Conservation (phyloP, 2,113 vertebrate species). For the Nothobranchius furzeri region DNA sequence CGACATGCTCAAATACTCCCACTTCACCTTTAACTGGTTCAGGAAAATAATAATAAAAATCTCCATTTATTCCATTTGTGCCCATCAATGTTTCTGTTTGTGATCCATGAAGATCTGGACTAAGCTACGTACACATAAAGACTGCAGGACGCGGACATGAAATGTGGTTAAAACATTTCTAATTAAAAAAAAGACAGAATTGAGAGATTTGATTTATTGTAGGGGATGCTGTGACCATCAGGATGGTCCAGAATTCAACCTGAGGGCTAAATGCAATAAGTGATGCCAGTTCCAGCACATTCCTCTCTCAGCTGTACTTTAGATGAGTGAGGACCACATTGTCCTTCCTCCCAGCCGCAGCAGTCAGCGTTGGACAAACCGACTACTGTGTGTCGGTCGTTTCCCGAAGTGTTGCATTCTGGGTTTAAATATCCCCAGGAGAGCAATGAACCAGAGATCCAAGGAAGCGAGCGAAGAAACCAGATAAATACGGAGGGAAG, state of each 20-base stretch:
- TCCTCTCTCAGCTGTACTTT: constrained; percentile 39
- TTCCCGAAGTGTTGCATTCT: constrained; percentile 22
- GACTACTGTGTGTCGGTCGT: constrained; percentile 11
- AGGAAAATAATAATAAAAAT: too few relatives aligned
- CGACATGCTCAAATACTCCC: too few relatives aligned
- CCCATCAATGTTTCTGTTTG: too few relatives aligned
- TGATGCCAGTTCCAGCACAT: neutral
- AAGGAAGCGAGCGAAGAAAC: neutral
- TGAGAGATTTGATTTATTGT: neutral
- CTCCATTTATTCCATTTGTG: too few relatives aligned
- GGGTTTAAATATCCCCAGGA: constrained; percentile 2
- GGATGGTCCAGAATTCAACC: neutral
- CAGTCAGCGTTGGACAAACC: constrained; percentile 2
- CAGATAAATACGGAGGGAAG: constrained; percentile 5
- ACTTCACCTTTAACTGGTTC: too few relatives aligned
- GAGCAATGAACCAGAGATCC: constrained; percentile 6
- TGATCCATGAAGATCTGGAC: too few relatives aligned
- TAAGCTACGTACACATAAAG: too few relatives aligned
- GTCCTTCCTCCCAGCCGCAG: constrained; percentile 8
- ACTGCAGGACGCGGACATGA: too few relatives aligned
- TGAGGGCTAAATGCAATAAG: neutral
- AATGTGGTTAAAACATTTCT: too few relatives aligned
- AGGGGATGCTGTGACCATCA: too few relatives aligned
- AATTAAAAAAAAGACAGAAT: neutral
- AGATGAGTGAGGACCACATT: constrained; percentile 36